phyloP scores from a whole-genome alignment of 2,113 vertebrate species.

The Gracilinanus agilis region DNA sequence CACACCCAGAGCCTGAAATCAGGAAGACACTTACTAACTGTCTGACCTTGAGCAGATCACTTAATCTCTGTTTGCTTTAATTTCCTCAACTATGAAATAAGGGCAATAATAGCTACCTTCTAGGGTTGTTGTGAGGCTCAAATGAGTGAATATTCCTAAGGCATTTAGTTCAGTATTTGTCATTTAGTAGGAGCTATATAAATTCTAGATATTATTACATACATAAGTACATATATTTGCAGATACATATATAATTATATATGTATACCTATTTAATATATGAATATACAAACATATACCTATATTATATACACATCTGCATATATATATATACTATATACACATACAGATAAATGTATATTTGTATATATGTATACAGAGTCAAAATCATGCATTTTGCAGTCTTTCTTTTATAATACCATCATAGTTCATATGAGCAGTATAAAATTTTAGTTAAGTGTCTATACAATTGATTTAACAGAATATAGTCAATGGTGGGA shows the following conservation, averaged over 20 bases:
- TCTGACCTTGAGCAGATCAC: background rate
- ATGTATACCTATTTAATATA: no score
- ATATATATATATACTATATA: fast-evolving
- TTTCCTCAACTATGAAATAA: background rate
- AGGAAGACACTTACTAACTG: background rate
- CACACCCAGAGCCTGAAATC: background rate
- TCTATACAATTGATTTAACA: background rate
- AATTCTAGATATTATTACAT: no score
- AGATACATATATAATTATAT: background rate
- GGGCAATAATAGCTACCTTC: background rate
- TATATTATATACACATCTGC: fast-evolving
- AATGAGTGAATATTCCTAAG: background rate
- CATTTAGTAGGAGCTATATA: background rate
- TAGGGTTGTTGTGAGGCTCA: background rate
- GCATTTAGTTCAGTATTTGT: background rate
- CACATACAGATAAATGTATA: background rate
- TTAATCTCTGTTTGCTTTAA: background rate
- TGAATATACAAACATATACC: no score
- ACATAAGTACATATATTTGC: no score
- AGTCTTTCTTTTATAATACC: background rate
- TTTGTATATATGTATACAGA: background rate
- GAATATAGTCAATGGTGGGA: background rate
- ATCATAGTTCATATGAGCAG: background rate
- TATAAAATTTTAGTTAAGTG: background rate
- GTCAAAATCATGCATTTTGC: background rate